Evolutionary conservation across 2,113 vertebrate species (phyloP).

Genomic region (Azemiops feae): DNA sequence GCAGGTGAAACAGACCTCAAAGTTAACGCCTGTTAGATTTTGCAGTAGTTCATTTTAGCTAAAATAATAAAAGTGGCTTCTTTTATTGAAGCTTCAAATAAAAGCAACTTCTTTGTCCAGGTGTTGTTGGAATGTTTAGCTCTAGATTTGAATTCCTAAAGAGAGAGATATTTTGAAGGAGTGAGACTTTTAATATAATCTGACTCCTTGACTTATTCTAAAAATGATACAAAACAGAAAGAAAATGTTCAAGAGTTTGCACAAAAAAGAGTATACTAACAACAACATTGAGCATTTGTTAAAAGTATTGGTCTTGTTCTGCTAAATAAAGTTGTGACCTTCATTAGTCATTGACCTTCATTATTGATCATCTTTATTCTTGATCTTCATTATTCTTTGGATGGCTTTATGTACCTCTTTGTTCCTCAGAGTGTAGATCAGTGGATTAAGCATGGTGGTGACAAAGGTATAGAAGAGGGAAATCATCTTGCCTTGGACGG

Average conservation of each 20-base stretch:
- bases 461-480: slow-evolving; percentile 37
- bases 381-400: not conserved
- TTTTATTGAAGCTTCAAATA: not conserved
- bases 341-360: not conserved
- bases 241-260: not conserved
- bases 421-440: not conserved
- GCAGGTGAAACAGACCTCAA: no score
- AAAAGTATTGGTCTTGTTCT: not conserved
- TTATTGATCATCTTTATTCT: not conserved
- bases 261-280: not conserved
- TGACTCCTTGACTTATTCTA: not conserved
- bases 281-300: not conserved
- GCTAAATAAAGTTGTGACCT: not conserved
- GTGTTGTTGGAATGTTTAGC: not conserved
- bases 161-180: not conserved
- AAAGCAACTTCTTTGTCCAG: not conserved
- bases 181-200: not conserved
- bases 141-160: not conserved
- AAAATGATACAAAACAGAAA: not conserved
- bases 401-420: not conserved
- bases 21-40: no score
- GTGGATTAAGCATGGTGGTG: not conserved
- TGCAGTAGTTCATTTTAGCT: not conserved
- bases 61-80: not conserved
- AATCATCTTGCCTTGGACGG: slow-evolving; percentile 10